Percentiles rank a stretch among this genome's conserved stretches.
Conservation (phyloP, 2,797 vertebrate species). For the Acrocephalus scirpaceus region DNA sequence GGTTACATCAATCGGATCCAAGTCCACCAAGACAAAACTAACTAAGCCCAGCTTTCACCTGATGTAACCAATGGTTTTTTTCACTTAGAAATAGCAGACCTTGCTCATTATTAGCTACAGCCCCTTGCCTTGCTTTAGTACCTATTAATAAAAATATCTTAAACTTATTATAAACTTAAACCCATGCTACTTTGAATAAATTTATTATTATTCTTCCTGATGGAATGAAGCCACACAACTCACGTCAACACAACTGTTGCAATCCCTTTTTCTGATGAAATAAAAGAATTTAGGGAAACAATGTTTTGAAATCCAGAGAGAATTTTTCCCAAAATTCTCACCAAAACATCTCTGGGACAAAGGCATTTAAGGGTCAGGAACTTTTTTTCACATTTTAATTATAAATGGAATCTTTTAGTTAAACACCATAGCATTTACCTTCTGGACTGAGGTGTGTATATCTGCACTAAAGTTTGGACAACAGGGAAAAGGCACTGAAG, state of each 20-base stretch:
- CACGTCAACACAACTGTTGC: neutral
- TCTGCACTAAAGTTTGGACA: neutral
- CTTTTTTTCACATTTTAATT: neutral
- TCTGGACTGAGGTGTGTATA: neutral
- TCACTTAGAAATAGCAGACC: neutral
- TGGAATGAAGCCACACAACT: neutral
- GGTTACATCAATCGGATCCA: neutral
- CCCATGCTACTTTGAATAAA: neutral
- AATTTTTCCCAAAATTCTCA: neutral
- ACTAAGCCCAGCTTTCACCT: neutral
- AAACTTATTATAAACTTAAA: neutral
- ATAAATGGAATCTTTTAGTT: neutral
- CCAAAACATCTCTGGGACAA: neutral
- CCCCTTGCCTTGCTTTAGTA: neutral
- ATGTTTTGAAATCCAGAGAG: neutral
- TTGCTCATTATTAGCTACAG: neutral
- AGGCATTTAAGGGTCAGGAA: neutral
- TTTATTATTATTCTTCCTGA: neutral
- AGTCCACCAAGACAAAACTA: neutral
- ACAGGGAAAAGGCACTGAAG: neutral
- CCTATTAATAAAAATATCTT: neutral
- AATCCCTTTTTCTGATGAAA: neutral
- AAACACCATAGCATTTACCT: neutral
- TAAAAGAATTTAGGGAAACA: neutral
- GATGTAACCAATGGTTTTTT: neutral